A percentile compares a stretch with the other conserved stretches of the same genome.
phyloP scores from a whole-genome alignment of 1,140 invertebrate species.

The Temnothorax curvispinosus region DNA sequence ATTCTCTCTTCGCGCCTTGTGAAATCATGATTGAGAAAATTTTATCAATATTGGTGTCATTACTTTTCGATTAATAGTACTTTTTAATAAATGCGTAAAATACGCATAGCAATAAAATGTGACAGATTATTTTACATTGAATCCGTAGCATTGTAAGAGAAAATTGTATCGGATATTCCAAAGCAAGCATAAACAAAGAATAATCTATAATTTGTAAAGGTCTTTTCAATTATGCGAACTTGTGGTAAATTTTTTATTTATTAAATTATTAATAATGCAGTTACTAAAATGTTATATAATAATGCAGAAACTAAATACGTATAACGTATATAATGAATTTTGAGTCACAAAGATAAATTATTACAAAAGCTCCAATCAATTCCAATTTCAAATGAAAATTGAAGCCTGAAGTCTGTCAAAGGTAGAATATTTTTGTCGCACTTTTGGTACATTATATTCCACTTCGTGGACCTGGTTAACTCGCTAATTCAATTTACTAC shows the following conservation, averaged over 20 bases:
- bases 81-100: background rate
- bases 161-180: background rate
- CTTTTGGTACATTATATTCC: constrained; percentile 20
- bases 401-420: background rate
- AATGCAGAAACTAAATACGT: background rate
- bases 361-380: background rate
- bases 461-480: constrained; percentile 17
- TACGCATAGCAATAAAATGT: background rate
- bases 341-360: background rate
- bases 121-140: background rate
- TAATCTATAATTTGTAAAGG: background rate
- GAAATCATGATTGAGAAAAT: background rate
- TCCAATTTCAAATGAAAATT: constrained; percentile 13
- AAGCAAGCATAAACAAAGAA: background rate
- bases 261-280: background rate
- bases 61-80: background rate
- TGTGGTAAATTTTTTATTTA: background rate
- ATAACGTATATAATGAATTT: background rate
- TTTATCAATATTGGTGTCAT: background rate
- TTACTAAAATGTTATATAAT: background rate
- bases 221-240: background rate
- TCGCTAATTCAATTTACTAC: constrained; percentile 21
- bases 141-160: background rate
- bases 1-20: background rate
- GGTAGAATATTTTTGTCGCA: background rate